phyloP scores from a whole-genome alignment of 2,888 invertebrate genomes.

The Adelognathus sp. region DNA sequence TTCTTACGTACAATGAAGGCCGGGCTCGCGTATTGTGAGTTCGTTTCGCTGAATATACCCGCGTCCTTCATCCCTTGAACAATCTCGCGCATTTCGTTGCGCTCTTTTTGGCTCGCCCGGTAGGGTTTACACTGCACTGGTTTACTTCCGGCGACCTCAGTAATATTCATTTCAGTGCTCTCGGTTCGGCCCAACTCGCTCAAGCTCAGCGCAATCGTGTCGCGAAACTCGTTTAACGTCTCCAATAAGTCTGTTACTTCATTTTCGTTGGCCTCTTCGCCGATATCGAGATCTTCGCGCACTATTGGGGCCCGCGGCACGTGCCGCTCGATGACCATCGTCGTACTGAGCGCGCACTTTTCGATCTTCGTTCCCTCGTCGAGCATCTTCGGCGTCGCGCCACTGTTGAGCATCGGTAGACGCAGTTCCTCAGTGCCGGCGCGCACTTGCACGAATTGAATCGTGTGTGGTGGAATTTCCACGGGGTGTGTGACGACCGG shows the following conservation, averaged over 20 bases:
- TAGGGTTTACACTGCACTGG: constrained; percentile 35
- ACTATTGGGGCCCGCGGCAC: background rate
- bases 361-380: background rate
- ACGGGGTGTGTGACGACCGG: background rate
- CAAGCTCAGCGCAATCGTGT: constrained; percentile 10
- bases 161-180: constrained; percentile 27
- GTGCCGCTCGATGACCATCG: background rate
- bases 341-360: background rate
- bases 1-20: background rate
- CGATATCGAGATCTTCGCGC: background rate
- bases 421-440: background rate
- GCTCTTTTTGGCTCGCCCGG: constrained; percentile 23
- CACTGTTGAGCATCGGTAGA: background rate
- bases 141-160: background rate
- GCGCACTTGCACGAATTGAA: background rate
- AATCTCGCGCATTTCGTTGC: constrained; percentile 28
- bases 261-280: background rate
- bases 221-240: constrained; percentile 29
- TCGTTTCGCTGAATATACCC: constrained; percentile 27
- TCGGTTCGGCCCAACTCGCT: constrained; percentile 35
- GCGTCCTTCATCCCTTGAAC: constrained; percentile 16
- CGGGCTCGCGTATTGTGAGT: constrained; percentile 46
- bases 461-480: background rate
- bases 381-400: background rate
- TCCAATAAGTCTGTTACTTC: constrained; percentile 14